Percentiles rank a stretch among this genome's conserved stretches.
Conservation (phyloP, 2,797 vertebrate species). For the Sebastes steindachneri region DNA sequence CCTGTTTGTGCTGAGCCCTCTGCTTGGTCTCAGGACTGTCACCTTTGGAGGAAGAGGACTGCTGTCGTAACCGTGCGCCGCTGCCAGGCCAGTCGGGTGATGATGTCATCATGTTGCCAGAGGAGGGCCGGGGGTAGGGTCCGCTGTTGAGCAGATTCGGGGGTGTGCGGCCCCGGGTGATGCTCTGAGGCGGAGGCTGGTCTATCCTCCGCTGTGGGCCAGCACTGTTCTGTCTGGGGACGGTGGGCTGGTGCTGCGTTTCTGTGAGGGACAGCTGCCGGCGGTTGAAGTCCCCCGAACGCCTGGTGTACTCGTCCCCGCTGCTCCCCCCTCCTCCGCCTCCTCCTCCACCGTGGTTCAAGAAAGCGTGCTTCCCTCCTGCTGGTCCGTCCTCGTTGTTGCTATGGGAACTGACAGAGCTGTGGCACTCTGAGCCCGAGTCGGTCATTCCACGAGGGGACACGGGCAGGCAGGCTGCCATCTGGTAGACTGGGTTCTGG, state of each 20-base stretch:
- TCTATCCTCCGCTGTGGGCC: conserved; percentile 96
- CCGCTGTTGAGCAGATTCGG: conserved; percentile 89
- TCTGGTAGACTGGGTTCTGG: conserved; percentile 99
- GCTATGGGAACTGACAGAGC: conserved; percentile 97
- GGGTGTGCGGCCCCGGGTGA: conserved; percentile 90
- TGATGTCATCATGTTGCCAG: conserved; percentile 89
- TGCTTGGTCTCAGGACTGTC: conserved; percentile 98
- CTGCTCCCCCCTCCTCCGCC: conserved; percentile 77
- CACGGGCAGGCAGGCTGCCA: conserved; percentile 94
- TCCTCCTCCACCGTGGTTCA: conserved; percentile 82
- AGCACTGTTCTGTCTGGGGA: conserved; percentile 93
- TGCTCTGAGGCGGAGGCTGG: conserved; percentile 88
- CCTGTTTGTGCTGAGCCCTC: conserved; percentile 93
- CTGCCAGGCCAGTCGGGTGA: conserved; percentile 94
- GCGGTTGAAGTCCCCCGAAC: conserved; percentile 91
- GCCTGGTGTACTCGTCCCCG: conserved; percentile 88
- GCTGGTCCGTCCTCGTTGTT: conserved; percentile 92
- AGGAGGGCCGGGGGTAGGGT: conserved; percentile 91
- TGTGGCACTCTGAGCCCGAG: conserved; percentile 97
- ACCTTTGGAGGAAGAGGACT: conserved; percentile 95
- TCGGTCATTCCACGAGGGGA: conserved; percentile 93
- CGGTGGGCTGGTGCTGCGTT: conserved; percentile 87
- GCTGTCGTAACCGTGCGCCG: conserved; percentile 91
- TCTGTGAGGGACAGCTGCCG: conserved; percentile 93
- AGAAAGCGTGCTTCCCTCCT: conserved; percentile 82